Percentiles rank a stretch among this genome's conserved stretches.
Evolutionary conservation across 2,113 vertebrate genomes (phyloP).

Genomic region (Corythaixoides concolor): DNA sequence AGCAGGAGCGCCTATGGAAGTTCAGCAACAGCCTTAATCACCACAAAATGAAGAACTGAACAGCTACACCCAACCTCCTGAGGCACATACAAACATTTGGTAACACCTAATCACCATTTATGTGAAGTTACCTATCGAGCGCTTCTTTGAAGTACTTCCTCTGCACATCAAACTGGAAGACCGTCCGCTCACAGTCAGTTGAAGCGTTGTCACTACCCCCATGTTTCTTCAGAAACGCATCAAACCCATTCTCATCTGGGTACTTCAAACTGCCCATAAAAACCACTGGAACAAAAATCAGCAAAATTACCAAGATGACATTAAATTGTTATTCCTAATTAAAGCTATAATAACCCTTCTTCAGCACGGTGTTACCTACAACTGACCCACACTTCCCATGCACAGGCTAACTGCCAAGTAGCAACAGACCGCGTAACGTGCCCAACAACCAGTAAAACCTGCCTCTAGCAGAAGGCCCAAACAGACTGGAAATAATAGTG

Average conservation of each 20-base stretch:
- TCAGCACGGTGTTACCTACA: neutral
- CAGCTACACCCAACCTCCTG: neutral
- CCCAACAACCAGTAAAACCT: neutral
- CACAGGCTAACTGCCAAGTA: neutral
- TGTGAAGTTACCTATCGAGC: constrained; percentile 85
- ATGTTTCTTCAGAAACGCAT: constrained; percentile 93
- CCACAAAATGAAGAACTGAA: neutral
- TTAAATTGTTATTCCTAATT: neutral
- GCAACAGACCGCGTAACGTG: neutral
- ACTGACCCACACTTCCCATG: neutral
- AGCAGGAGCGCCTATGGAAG: neutral
- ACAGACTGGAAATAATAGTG: neutral
- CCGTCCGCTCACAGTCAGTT: constrained; percentile 93
- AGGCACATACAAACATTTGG: neutral
- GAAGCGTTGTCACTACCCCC: constrained; percentile 95
- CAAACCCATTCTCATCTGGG: constrained; percentile 94
- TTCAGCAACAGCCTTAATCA: neutral
- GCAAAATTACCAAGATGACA: neutral
- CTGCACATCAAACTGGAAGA: constrained; percentile 96
- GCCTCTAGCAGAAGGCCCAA: neutral
- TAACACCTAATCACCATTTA: neutral
- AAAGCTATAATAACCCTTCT: neutral
- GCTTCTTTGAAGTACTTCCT: constrained; percentile 92
- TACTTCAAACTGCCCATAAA: constrained; percentile 98
- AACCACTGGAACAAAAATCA: constrained; percentile 84